Evolutionary conservation across 2,797 vertebrate genomes (phyloP).

Genomic region (Sternotherus odoratus): DNA sequence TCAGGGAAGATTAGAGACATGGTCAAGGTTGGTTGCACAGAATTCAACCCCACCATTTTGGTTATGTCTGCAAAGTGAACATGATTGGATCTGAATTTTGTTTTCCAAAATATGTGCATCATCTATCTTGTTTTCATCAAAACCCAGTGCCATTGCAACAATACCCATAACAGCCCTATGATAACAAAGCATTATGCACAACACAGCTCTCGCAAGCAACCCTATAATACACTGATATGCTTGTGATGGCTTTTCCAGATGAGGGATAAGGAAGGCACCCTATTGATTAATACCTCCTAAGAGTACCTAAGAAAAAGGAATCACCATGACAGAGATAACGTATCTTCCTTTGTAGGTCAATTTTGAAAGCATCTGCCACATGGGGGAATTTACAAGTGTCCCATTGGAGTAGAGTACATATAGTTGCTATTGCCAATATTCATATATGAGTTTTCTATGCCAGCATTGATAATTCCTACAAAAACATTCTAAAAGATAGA

Average conservation of each 20-base stretch:
- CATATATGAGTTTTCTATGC: not conserved
- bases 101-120: not conserved
- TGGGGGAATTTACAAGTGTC: not conserved
- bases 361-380: not conserved
- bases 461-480: not conserved
- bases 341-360: not conserved
- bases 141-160: not conserved
- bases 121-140: not conserved
- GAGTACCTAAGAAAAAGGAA: not conserved
- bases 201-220: not conserved
- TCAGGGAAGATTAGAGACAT: conserved; percentile 11
- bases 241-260: not conserved
- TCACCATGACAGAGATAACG: not conserved
- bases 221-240: not conserved
- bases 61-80: not conserved
- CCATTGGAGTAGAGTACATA: not conserved
- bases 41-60: not conserved
- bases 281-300: not conserved
- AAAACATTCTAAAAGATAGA: not conserved
- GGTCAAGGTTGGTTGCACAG: not conserved
- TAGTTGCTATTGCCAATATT: not conserved
- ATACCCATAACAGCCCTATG: not conserved
- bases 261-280: not conserved
- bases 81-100: not conserved
- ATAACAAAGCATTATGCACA: not conserved